Evolutionary conservation across 2,888 invertebrate species (phyloP), one percentile per base, ranked within the genome.

Genomic region (Caenorhabditis parvicauda): DNA sequence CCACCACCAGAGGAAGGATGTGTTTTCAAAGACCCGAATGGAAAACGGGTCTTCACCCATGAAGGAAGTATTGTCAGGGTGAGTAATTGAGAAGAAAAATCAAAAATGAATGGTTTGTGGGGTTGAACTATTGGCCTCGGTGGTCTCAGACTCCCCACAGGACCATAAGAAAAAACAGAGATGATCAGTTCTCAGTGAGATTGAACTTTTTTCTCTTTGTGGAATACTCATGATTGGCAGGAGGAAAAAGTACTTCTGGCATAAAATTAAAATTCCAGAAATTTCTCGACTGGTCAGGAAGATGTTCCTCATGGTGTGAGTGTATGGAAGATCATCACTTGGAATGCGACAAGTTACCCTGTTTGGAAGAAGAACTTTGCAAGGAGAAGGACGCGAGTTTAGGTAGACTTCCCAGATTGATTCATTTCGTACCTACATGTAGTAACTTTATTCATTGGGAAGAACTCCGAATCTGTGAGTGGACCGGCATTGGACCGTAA

Each of bases 291-390:
- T 74, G 74, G 74, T 69, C 74, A 1, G 72, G 73, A 5, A 62
- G 74, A 17, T 79, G 79, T 45, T 74, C 77, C 7, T 67, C 70
- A 5, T 79, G 77, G 77, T 79, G 79, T 54, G 70, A 74, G 45
- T 79, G 79, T 53, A 47, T 55, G 35, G 51, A 58, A 1, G 65
- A 72, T 25, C 70, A 77, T 22, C 56, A 66, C 14, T 25, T 75
- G 17, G 35, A 49, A 21, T 79, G 79, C 48, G 67, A 74, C 37
- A 47, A 61, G 12, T 45, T 79, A 3, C 63, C 67, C 12, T 79
- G 79, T 47, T 44, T 74, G 22, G 62, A 63, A 2, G 74, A 74
- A 17, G 70, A 53, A 17, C 42, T 32, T 3, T 75, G 75, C 43
- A n/a, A n/a, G n/a, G n/a, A n/a, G n/a, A n/a, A n/a, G n/a, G n/a